Base-by-base conservation (phyloP, 1,140 invertebrate genomes). In the Tachypleus tridentatus region DNA sequence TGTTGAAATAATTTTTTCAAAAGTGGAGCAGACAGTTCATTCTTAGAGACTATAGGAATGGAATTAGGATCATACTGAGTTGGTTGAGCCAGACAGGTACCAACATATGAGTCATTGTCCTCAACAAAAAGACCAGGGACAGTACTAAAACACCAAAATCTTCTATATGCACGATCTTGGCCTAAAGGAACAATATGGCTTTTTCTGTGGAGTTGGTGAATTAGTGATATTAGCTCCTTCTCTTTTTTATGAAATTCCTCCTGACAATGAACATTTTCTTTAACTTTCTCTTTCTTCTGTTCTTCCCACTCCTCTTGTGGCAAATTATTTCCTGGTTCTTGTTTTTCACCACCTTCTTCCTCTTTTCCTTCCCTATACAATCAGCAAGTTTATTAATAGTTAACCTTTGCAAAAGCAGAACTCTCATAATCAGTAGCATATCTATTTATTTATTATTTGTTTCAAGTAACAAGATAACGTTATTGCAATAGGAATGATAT, bases 71-170 rank as follows among this genome's bases (percentile, higher is more conserved):
- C 63, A 54, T 60, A 81, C 5, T 74, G 72, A 5, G 73, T 75
- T 7, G 74, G 73, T 47, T 66, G 49, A 3, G 70, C 49, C 11
- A 76, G 67, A 69, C 77, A 78, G 9, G 67, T 8, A 5, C 77
- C 77, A 86, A 53, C 75, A 75, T 73, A 79, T 72, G 58, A 57
- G 54, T 70, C 81, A 74, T 86, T 82, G 72, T 87, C 83, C 76
- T 93, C 90, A n/a, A 94, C 84, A 78, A 91, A 93, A 52, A 95
- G 75, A 3, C 91, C 93, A 49, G 87, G 85, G 68, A 97, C 76
- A 0, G 88, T 87, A 60, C 86, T 81, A 70, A 92, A 85, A 51
- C 91, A 77, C 84, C 91, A 93, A 79, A 91, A 97, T 70, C 89
- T 82, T 4, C 92, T 81, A 79, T 85, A 90, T 5, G 88, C 87